phyloP scores from a whole-genome alignment of 1,140 invertebrate genomes.

The Aphidius gifuensis region DNA sequence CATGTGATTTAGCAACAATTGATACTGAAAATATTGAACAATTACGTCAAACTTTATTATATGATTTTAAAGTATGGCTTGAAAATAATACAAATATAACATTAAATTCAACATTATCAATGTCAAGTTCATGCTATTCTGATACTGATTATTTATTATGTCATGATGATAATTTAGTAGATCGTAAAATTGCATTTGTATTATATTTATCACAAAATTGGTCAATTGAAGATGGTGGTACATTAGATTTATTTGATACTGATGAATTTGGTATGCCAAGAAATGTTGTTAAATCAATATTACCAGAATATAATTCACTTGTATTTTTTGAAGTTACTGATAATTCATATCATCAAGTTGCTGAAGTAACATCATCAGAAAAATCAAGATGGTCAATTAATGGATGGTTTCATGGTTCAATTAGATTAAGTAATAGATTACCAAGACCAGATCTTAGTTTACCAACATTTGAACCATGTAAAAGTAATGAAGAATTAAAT shows the following conservation, averaged over 20 bases:
- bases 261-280: constrained; percentile 59
- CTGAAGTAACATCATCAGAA: constrained; percentile 63
- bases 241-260: constrained; percentile 63
- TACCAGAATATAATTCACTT: constrained; percentile 68
- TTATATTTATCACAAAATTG: constrained; percentile 64
- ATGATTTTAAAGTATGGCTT: constrained; percentile 61
- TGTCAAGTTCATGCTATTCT: constrained; percentile 68
- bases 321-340: constrained; percentile 68
- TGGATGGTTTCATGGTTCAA: constrained; percentile 71
- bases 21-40: constrained; percentile 54
- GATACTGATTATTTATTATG: constrained; percentile 70
- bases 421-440: constrained; percentile 16
- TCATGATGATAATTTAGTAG: constrained; percentile 70
- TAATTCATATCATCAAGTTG: constrained; percentile 62
- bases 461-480: constrained; percentile 31
- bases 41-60: constrained; percentile 59
- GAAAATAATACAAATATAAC: constrained; percentile 59
- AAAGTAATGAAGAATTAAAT: constrained; percentile 38
- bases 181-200: constrained; percentile 70
- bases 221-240: constrained; percentile 62
- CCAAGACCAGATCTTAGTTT: constrained; percentile 22
- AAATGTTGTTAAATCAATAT: constrained; percentile 55
- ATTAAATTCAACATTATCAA: constrained; percentile 61
- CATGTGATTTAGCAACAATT: constrained; percentile 61
- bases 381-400: constrained; percentile 68